Evolutionary conservation across 2,888 invertebrate genomes (phyloP).

Genomic region (Eustalomyia histrio): DNA sequence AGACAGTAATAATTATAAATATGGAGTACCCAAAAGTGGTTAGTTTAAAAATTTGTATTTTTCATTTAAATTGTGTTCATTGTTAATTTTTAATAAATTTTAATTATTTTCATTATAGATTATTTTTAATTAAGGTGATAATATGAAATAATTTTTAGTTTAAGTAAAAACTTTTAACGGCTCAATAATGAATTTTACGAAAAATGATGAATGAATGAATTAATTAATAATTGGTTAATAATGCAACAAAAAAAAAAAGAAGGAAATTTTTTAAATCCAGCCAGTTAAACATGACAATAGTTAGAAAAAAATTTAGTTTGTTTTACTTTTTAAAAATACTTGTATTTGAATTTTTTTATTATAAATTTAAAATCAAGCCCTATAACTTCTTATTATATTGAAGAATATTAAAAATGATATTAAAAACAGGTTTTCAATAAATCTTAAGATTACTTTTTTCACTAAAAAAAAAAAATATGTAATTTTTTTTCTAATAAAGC

Average conservation of each 20-base stretch:
- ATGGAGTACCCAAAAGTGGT: slow-evolving; percentile 60
- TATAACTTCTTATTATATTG: background rate
- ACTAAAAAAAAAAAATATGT: background rate
- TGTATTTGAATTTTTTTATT: background rate
- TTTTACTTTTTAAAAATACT: background rate
- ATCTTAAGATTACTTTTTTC: slow-evolving; percentile 28
- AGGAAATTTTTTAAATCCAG: background rate
- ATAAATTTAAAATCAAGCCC: background rate
- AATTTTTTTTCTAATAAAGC: too few species aligned
- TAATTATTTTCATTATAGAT: background rate
- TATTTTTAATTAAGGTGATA: slow-evolving; percentile 1
- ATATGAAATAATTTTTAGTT: background rate
- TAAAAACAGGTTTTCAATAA: slow-evolving; percentile 4
- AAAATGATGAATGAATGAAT: background rate
- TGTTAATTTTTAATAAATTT: background rate
- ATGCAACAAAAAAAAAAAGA: too few species aligned
- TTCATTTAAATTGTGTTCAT: background rate
- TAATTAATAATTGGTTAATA: background rate
- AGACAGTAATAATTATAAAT: slow-evolving; percentile 61
- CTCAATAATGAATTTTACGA: background rate
- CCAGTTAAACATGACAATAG: background rate
- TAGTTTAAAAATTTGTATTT: slow-evolving; percentile 12
- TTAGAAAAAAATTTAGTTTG: background rate
- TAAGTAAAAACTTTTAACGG: background rate
- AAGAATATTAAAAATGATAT: background rate